Percentiles rank a stretch among this genome's conserved stretches.
Conservation (phyloP, 2,888 invertebrate genomes). For the Dorcus hopei region DNA sequence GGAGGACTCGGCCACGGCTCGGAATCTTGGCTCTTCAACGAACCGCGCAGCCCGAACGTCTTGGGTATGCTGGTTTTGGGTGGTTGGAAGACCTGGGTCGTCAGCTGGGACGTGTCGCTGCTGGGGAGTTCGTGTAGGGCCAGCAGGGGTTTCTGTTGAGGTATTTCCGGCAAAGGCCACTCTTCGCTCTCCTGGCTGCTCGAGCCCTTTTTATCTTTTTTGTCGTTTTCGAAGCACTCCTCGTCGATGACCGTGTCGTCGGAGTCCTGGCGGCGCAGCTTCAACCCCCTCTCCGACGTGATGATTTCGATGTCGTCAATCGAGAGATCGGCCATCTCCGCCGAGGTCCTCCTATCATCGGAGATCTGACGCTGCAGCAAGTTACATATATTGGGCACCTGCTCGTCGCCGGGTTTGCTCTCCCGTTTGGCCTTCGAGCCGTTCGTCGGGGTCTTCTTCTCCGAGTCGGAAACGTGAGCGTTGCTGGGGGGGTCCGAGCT, state of each 20-base stretch:
- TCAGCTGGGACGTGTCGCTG: constrained; percentile 47
- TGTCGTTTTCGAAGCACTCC: constrained; percentile 43
- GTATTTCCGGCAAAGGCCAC: constrained; percentile 73
- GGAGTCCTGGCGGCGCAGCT: constrained; percentile 45
- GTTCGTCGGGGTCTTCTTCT: constrained; percentile 42
- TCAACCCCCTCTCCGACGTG: constrained; percentile 47
- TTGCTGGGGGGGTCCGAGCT: constrained; percentile 81
- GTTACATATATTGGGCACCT: constrained; percentile 41
- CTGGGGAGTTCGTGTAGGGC: constrained; percentile 48
- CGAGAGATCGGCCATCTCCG: constrained; percentile 81
- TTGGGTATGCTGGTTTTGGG: constrained; percentile 45
- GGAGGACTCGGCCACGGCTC: constrained; percentile 83
- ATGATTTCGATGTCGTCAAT: constrained; percentile 60
- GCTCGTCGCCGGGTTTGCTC: constrained; percentile 34
- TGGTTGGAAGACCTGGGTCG: constrained; percentile 46
- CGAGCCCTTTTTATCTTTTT: constrained; percentile 36
- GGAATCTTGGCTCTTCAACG: constrained; percentile 59
- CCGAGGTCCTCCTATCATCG: constrained; percentile 77
- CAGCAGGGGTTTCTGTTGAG: constrained; percentile 45
- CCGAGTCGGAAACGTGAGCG: constrained; percentile 58
- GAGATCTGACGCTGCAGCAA: constrained; percentile 60
- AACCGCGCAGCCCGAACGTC: constrained; percentile 46
- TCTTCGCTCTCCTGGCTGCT: constrained; percentile 71
- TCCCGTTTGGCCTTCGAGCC: constrained; percentile 18
- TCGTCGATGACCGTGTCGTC: constrained; percentile 51